Base-by-base conservation (phyloP, 2,888 invertebrate genomes). In the Acanthococcus lagerstroemiae region DNA sequence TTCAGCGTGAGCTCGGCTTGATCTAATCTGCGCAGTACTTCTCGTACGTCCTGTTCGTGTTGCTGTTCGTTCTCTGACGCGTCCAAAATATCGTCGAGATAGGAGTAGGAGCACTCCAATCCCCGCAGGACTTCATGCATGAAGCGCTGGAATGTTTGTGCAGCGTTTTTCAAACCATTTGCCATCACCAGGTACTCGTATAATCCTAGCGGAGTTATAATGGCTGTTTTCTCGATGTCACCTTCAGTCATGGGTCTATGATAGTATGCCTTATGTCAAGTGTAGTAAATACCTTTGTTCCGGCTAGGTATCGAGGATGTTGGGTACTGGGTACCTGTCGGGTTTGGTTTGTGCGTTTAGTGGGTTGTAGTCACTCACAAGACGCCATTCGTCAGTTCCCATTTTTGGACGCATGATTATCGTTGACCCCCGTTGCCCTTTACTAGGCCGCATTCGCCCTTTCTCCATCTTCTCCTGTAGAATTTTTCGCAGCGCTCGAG, bases 171-270 rank as follows among this genome's bases (percentile, higher is more conserved):
- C 3, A 72, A 65, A 1, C 71, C 70, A 25, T 68, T 69, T 1
- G 70, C 66, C 69, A 72, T 71, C 3, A 48, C 74, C 7, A 58
- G 15, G 48, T 69, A 68, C 45, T 70, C 68, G 54, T 66, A 70
- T 3, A 68, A 22, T 1, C 69, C 70, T 50, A 72, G 72, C 0
- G 72, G 71, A 3, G 72, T 74, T 6, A 61, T 72, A 1, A 73
- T 68, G 3, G 71, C 73, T 1, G 73, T 73, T 65, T 74, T 73
- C 3, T 21, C 67, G 6, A 74, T 65, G 63, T 74, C 72, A 0
- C 67, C 68, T 6, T 65, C 50, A 2, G 55, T 60, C n/a, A 74
- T 69, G 7, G 71, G 71, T 24, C 74, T 72, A 24, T 71, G 72
- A 46, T 71, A 69, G 54, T 69, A 73, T 1, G 71, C 73, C 15